phyloP scores from a whole-genome alignment of 2,797 vertebrate genomes.

The Calcarius lapponicus region DNA sequence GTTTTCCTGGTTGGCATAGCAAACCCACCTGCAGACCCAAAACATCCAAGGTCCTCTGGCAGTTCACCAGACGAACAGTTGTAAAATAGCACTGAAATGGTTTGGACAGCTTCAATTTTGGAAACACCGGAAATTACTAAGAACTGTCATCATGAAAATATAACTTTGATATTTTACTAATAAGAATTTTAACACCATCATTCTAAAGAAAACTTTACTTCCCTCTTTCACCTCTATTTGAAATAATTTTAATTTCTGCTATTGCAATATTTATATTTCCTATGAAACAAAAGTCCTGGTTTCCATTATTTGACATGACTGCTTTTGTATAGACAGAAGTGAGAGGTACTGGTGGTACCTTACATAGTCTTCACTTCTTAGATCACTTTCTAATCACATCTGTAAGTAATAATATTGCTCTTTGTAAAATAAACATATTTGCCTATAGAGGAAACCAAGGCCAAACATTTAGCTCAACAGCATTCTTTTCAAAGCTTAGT shows the following conservation, averaged over 20 bases:
- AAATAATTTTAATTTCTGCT: not conserved
- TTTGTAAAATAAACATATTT: not conserved
- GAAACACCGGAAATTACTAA: not conserved
- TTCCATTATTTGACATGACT: not conserved
- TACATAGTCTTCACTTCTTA: not conserved
- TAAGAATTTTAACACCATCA: not conserved
- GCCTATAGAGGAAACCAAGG: not conserved
- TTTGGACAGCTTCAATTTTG: not conserved
- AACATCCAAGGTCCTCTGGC: not conserved
- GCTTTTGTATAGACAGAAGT: not conserved
- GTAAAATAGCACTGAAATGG: not conserved
- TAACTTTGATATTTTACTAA: not conserved
- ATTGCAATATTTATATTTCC: not conserved
- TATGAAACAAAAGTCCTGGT: not conserved
- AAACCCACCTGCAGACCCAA: not conserved
- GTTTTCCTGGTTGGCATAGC: not conserved
- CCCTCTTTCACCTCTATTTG: not conserved
- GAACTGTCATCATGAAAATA: not conserved
- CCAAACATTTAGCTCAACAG: not conserved
- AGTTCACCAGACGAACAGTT: not conserved
- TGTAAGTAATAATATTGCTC: not conserved
- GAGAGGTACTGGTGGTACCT: not conserved
- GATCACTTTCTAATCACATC: not conserved
- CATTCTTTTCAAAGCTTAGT: not conserved
- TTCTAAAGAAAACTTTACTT: not conserved